These are phyloP conservation scores for Sarcophaga subvicina DNA, from an alignment of 2,888 invertebrate genomes.

Conservation along the genomic window DNA sequence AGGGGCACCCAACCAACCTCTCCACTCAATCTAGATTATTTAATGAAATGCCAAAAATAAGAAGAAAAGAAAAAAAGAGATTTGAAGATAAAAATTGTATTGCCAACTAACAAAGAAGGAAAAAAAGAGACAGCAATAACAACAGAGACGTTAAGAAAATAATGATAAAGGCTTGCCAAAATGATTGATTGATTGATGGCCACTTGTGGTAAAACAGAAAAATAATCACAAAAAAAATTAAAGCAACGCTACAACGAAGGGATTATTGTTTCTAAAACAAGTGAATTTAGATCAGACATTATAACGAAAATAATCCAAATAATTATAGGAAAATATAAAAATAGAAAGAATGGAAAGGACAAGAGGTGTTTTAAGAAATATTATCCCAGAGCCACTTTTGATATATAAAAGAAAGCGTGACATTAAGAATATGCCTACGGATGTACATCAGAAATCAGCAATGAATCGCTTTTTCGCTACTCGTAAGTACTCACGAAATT, in stretches of 20 bases:
- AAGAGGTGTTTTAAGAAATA: no score
- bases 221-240: background rate
- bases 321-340: background rate
- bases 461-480: no score
- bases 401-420: no score
- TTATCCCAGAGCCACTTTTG: no score
- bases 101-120: background rate
- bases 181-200: conserved; percentile 65
- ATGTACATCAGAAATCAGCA: no score
- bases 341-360: background rate
- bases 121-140: background rate
- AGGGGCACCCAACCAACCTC: background rate
- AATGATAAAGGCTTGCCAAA: conserved; percentile 42
- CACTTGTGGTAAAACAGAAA: conserved; percentile 37
- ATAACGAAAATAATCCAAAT: background rate
- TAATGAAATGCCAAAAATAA: conserved; percentile 17
- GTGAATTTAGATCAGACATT: background rate
- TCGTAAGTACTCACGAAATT: no score
- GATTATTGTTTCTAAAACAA: conserved; percentile 4
- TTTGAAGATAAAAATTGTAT: background rate
- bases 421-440: no score
- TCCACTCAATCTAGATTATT: background rate
- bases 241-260: background rate
- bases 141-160: background rate
- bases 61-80: background rate